Percentiles rank a stretch among this genome's conserved stretches.
phyloP scores from a whole-genome alignment of 2,888 invertebrate species.

The Dryococelus australis region DNA sequence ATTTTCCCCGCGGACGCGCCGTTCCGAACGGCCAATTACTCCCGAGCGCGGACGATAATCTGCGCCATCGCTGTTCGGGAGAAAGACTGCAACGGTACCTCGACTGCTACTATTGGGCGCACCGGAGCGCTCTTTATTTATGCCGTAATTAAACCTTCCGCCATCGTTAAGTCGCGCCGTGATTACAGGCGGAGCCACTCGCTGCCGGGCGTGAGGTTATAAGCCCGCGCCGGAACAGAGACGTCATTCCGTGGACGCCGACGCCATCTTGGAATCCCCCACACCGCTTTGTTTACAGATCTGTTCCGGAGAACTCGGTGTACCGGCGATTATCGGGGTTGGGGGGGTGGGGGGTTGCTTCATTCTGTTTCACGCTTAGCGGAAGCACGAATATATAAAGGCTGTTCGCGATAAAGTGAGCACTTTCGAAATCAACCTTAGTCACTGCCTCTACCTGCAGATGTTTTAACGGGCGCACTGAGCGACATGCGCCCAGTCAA shows the following conservation, averaged over 20 bases:
- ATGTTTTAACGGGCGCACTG: too few species aligned
- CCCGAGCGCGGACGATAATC: background rate
- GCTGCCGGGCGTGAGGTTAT: background rate
- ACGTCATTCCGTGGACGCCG: background rate
- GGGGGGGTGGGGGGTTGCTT: too few species aligned
- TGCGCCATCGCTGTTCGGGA: background rate
- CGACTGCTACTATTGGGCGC: background rate
- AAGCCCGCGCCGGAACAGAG: background rate
- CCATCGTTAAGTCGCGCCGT: background rate
- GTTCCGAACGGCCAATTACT: slow-evolving; percentile 4
- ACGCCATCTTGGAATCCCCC: background rate
- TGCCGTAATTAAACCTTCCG: background rate
- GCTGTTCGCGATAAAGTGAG: too few species aligned
- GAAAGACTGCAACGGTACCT: background rate
- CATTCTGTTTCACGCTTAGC: too few species aligned
- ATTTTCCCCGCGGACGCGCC: background rate
- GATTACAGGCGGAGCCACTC: background rate
- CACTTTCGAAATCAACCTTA: too few species aligned
- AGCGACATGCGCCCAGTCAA: too few species aligned
- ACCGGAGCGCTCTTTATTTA: background rate
- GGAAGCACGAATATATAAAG: too few species aligned
- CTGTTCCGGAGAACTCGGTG: too few species aligned
- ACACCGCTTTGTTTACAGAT: too few species aligned
- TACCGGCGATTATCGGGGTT: too few species aligned
- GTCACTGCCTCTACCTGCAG: too few species aligned